Conservation (phyloP, 2,113 vertebrate genomes). For the Ranitomeya imitator region DNA sequence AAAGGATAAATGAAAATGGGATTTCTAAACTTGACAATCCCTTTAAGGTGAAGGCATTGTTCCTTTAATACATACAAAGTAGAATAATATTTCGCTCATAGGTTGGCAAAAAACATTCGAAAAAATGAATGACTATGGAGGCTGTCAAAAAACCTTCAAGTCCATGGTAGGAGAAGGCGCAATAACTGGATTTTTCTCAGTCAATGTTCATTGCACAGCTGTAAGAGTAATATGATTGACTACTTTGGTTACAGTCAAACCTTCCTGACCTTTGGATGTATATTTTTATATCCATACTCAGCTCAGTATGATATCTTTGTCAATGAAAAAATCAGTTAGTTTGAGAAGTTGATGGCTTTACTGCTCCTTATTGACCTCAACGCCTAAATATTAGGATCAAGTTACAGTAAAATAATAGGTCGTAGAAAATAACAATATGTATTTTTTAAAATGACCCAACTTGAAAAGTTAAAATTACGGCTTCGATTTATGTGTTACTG, state of each 20-base stretch:
- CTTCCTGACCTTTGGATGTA: too few relatives aligned
- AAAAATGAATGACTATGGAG: background rate
- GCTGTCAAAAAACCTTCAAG: background rate
- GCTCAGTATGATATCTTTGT: too few relatives aligned
- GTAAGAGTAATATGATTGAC: background rate
- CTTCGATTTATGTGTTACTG: too few relatives aligned
- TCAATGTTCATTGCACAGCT: background rate
- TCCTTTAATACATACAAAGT: background rate
- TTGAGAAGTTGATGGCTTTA: background rate
- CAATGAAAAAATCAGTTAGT: too few relatives aligned
- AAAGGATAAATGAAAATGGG: background rate
- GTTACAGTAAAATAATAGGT: too few relatives aligned
- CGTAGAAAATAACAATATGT: too few relatives aligned
- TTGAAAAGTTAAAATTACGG: background rate
- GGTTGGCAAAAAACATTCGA: too few relatives aligned
- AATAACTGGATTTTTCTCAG: background rate
- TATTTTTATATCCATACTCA: too few relatives aligned
- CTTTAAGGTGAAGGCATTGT: background rate
- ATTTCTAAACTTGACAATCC: background rate
- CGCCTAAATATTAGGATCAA: too few relatives aligned
- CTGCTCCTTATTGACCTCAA: background rate
- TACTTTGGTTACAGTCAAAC: too few relatives aligned
- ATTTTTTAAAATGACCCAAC: background rate
- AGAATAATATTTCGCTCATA: background rate
- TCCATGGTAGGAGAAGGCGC: background rate